These are phyloP conservation scores for Acanthurus leucopareius DNA, from an alignment of 2,797 vertebrate genomes.

Conservation along the genomic window DNA sequence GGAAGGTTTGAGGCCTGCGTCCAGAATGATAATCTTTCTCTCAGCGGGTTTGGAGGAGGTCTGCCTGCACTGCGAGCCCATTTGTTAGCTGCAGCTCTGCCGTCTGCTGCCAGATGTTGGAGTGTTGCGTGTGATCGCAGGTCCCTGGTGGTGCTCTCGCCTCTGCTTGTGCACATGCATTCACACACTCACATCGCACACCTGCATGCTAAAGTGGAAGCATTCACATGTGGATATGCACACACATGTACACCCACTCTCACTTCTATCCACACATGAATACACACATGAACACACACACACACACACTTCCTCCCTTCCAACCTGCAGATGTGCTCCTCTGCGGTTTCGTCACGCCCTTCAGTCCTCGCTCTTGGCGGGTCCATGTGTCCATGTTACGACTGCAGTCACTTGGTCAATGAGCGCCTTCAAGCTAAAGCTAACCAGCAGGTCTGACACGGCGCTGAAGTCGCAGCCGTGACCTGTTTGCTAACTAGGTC, in stretches of 20 bases:
- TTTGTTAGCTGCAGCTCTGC: constrained; percentile 66
- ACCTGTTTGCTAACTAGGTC: constrained; percentile 59
- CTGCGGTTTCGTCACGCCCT: constrained; percentile 51
- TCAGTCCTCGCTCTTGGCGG: constrained; percentile 44
- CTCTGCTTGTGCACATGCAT: constrained; percentile 60
- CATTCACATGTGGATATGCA: no score
- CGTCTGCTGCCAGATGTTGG: constrained; percentile 85
- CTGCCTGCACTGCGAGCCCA: constrained; percentile 54
- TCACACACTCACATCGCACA: constrained; percentile 45
- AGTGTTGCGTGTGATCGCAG: constrained; percentile 79
- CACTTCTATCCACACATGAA: constrained; percentile 32
- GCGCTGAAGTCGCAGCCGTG: constrained; percentile 44
- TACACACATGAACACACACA: background rate
- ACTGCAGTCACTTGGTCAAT: constrained; percentile 49
- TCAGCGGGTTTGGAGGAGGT: constrained; percentile 65
- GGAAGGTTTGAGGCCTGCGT: constrained; percentile 45
- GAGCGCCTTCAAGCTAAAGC: constrained; percentile 37
- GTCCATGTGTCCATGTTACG: constrained; percentile 54
- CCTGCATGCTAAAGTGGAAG: constrained; percentile 29
- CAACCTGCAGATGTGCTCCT: constrained; percentile 78
- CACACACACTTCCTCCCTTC: constrained; percentile 44
- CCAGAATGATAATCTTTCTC: constrained; percentile 70
- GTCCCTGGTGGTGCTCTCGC: constrained; percentile 76
- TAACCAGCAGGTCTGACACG: constrained; percentile 46
- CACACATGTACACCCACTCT: no score